Evolutionary conservation across 1,140 invertebrate species (phyloP).

Genomic region (Micrasema longulum): DNA sequence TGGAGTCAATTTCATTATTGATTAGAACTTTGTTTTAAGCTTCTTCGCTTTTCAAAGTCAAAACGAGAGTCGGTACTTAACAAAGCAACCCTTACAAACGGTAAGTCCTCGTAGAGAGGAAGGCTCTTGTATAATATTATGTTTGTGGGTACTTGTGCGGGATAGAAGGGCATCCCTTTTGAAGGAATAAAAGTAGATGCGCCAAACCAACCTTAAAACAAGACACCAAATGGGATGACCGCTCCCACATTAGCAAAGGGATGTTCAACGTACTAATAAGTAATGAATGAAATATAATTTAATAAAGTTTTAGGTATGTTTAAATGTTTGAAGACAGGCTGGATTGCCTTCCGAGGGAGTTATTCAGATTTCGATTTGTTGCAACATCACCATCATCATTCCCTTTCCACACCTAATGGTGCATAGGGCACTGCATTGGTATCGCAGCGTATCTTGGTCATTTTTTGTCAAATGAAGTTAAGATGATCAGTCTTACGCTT

Average conservation of each 20-base stretch:
- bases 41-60: not conserved
- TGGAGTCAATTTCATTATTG: too few relatives aligned
- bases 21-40: not conserved
- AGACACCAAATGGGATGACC: conserved; percentile 51
- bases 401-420: too few relatives aligned
- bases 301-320: too few relatives aligned
- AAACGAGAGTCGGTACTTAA: not conserved
- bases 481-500: too few relatives aligned
- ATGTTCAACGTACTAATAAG: conserved; percentile 28
- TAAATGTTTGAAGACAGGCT: too few relatives aligned
- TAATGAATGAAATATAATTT: too few relatives aligned
- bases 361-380: too few relatives aligned
- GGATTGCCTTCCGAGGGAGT: too few relatives aligned
- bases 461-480: too few relatives aligned
- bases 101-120: not conserved
- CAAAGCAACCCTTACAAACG: conserved; percentile 10
- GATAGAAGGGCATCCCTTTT: conserved; percentile 29
- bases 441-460: too few relatives aligned
- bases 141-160: conserved; percentile 2
- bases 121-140: not conserved
- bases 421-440: too few relatives aligned
- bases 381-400: too few relatives aligned
- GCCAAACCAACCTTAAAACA: conserved; percentile 52
- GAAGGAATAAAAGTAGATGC: conserved; percentile 35
- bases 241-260: conserved; percentile 49